Evolutionary conservation across 2,797 vertebrate genomes (phyloP).

Genomic region (Benthosema pterotum): DNA sequence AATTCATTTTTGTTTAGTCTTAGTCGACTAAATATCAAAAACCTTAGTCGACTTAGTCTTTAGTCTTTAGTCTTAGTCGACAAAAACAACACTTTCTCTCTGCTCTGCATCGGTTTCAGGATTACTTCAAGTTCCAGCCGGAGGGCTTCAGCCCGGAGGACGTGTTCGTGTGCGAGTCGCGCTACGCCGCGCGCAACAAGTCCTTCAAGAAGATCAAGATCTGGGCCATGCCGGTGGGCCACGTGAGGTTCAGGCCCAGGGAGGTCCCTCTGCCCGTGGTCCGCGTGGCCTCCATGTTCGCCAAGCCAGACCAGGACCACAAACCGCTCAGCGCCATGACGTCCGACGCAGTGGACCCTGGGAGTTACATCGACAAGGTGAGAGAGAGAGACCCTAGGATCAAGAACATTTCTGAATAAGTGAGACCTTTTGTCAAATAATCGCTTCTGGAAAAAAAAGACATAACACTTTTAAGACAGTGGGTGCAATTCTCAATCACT

Average conservation of each 20-base stretch:
- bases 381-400: constrained; percentile 67
- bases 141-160: constrained; percentile 91
- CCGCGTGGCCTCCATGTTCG: constrained; percentile 95
- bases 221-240: constrained; percentile 91
- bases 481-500: no score
- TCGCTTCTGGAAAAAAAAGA: no score
- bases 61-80: no score
- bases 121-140: constrained; percentile 96
- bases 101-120: no score
- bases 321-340: constrained; percentile 80
- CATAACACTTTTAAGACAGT: no score
- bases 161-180: constrained; percentile 94
- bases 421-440: no score
- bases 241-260: constrained; percentile 85
- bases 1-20: no score
- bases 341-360: constrained; percentile 71
- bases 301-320: constrained; percentile 90
- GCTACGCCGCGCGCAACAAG: constrained; percentile 91
- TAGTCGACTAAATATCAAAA: no score
- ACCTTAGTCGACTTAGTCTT: no score
- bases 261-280: constrained; percentile 92
- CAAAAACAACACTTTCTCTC: no score
- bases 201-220: constrained; percentile 98
- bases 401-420: no score
- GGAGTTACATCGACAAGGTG: constrained; percentile 92